A percentile compares a stretch with the other conserved stretches of the same genome.
phyloP scores from a whole-genome alignment of 2,888 invertebrate genomes.

The Cephalotes varians region DNA sequence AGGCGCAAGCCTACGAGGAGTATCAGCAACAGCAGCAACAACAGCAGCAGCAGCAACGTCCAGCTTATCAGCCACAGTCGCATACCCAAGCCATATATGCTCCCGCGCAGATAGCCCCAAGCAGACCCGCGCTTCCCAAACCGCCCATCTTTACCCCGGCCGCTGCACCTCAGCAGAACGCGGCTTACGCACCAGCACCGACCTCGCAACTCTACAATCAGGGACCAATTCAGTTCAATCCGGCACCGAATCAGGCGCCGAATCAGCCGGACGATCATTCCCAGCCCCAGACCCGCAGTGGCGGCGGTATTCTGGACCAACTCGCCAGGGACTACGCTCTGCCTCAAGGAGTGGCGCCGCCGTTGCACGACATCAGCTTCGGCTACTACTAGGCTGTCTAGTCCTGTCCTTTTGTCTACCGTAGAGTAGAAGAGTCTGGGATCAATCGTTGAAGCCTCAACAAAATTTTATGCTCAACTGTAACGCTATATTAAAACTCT shows the following conservation, averaged over 20 bases:
- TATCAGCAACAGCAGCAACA: conserved; percentile 70
- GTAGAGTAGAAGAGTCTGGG: conserved; percentile 8
- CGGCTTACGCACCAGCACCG: conserved; percentile 78
- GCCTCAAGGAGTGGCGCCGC: conserved; percentile 89
- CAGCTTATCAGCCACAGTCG: conserved; percentile 59
- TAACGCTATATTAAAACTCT: not conserved
- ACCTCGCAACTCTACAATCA: conserved; percentile 81
- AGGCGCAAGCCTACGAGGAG: conserved; percentile 78
- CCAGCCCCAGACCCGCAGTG: conserved; percentile 82
- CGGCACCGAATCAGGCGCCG: conserved; percentile 80
- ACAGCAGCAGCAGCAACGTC: conserved; percentile 33
- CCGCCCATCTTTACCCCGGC: conserved; percentile 78
- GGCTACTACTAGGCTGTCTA: conserved; percentile 89
- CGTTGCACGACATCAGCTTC: conserved; percentile 94
- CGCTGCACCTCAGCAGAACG: conserved; percentile 66
- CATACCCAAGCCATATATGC: conserved; percentile 82
- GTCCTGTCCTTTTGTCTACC: conserved; percentile 61
- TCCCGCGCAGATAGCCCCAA: conserved; percentile 72
- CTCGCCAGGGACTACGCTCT: conserved; percentile 93
- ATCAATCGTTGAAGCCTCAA: conserved; percentile 1
- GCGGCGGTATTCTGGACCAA: conserved; percentile 90
- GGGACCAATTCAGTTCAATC: conserved; percentile 83
- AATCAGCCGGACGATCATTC: conserved; percentile 74
- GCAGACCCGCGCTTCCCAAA: conserved; percentile 68
- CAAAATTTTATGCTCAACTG: not conserved